These are phyloP conservation scores for Corythornis cristatus DNA, from an alignment of 2,113 vertebrate species.

Conservation along the genomic window DNA sequence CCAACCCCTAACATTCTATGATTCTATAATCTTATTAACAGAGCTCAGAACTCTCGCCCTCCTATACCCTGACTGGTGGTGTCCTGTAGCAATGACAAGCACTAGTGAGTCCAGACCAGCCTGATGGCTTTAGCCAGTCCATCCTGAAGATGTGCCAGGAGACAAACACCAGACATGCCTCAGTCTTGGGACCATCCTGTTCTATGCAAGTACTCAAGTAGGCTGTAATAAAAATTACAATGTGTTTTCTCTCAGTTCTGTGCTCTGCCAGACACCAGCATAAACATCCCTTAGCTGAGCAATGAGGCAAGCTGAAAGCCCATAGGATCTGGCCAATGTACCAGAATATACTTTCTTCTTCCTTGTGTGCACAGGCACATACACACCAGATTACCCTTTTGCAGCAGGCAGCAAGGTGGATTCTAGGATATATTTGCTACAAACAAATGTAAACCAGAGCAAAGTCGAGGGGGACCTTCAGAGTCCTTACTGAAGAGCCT, in stretches of 20 bases:
- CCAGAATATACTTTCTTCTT: background rate
- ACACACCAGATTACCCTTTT: background rate
- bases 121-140: background rate
- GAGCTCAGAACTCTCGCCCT: background rate
- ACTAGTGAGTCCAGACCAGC: background rate
- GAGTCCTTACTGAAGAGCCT: background rate
- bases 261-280: background rate
- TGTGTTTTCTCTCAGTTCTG: background rate
- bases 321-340: background rate
- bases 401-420: background rate
- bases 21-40: background rate
- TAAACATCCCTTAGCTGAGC: background rate
- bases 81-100: background rate
- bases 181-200: background rate
- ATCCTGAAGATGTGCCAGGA: background rate
- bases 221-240: background rate
- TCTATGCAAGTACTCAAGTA: background rate
- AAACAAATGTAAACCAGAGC: background rate
- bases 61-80: background rate
- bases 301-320: background rate
- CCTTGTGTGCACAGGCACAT: no score
- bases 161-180: background rate
- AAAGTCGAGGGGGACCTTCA: background rate
- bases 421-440: background rate
- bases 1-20: no score